These are phyloP conservation scores for Periophthalmus modestus DNA, from an alignment of 2,113 vertebrate genomes.

Conservation along the genomic window DNA sequence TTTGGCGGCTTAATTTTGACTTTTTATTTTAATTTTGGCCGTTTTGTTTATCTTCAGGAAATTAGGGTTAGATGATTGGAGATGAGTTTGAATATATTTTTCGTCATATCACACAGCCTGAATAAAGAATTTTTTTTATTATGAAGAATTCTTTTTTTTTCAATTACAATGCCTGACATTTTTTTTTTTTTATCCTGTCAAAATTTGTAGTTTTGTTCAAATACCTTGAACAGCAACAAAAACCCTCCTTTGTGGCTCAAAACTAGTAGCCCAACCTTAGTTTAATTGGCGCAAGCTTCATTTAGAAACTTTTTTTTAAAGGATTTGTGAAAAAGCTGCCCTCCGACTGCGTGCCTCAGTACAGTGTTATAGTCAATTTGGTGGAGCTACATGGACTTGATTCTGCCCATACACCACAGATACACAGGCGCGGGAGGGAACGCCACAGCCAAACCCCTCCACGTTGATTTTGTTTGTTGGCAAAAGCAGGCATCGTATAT, in stretches of 20 bases:
- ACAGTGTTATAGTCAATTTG: conserved; percentile 2
- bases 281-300: conserved; percentile 1
- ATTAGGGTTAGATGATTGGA: no score
- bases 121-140: not conserved
- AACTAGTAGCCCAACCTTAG: not conserved
- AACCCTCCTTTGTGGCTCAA: not conserved
- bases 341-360: conserved; percentile 9
- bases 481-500: not conserved
- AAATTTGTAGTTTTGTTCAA: not conserved
- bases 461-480: conserved; percentile 4
- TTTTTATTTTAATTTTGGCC: no score
- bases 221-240: not conserved
- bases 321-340: conserved; percentile 1
- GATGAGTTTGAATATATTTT: not conserved
- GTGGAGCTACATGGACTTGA: not conserved
- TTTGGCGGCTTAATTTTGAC: no score
- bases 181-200: not conserved
- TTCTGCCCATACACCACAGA: not conserved
- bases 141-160: no score
- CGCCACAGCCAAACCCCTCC: not conserved
- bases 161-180: no score
- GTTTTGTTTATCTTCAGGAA: no score
- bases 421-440: not conserved
- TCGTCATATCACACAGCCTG: not conserved
- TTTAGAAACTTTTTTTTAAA: conserved; percentile 13